Evolutionary conservation across 2,113 vertebrate genomes (phyloP).

Genomic region (Tangachromis dhanisi): DNA sequence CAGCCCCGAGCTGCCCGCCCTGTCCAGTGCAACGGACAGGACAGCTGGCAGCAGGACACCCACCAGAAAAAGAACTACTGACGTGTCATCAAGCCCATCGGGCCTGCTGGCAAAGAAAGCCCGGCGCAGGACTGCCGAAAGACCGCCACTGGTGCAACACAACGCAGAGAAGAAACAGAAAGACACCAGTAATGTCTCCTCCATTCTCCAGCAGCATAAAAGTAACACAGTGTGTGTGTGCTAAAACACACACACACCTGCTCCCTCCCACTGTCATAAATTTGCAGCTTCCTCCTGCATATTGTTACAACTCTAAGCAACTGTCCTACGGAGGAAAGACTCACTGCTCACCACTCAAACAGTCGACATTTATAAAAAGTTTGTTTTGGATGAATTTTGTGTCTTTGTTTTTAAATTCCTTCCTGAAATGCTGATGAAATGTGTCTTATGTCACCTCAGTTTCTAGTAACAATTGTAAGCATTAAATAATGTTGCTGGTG

Average conservation of each 20-base stretch:
- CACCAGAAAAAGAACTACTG: slow-evolving; percentile 35
- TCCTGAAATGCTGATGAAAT: background rate
- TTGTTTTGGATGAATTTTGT: background rate
- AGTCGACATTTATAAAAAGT: background rate
- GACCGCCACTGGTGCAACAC: slow-evolving; percentile 32
- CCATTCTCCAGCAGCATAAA: slow-evolving; percentile 62
- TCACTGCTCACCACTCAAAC: background rate
- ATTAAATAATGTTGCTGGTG: slow-evolving; percentile 3
- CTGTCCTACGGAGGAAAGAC: background rate
- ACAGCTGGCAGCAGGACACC: background rate
- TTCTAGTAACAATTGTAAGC: background rate
- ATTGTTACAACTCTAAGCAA: background rate
- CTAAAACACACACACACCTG: slow-evolving; percentile 18
- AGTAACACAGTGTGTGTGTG: slow-evolving; percentile 69
- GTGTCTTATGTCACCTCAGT: background rate
- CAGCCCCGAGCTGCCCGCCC: slow-evolving; percentile 67
- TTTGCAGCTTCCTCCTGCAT: background rate
- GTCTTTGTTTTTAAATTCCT: background rate
- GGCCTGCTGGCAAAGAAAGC: slow-evolving; percentile 40
- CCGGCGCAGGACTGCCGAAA: slow-evolving; percentile 31
- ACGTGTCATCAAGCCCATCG: background rate
- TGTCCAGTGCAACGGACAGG: slow-evolving; percentile 50
- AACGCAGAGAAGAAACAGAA: slow-evolving; percentile 59
- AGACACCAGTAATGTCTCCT: slow-evolving; percentile 45
- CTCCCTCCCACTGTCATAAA: background rate